Percentiles rank a stretch among this genome's conserved stretches.
phyloP scores from a whole-genome alignment of 2,888 invertebrate species.

The Sinohyriopsis cumingii region DNA sequence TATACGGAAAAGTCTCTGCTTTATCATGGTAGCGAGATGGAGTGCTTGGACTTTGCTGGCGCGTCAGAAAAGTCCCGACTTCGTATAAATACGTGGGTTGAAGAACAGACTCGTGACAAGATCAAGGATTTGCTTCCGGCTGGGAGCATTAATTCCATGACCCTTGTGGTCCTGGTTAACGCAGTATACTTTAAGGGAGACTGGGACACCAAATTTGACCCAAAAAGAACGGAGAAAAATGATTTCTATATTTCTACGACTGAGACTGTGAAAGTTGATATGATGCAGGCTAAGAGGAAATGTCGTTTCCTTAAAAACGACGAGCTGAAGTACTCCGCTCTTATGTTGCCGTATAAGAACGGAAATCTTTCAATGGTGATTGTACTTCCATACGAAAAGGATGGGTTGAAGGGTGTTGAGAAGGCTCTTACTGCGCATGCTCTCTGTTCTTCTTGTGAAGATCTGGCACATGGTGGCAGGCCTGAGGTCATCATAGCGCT shows the following conservation, averaged over 20 bases:
- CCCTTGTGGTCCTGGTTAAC: conserved; percentile 72
- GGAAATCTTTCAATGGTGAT: conserved; percentile 23
- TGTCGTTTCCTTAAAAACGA: conserved; percentile 74
- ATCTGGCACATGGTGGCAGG: conserved; percentile 5
- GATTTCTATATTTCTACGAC: conserved; percentile 75
- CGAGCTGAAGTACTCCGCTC: conserved; percentile 81
- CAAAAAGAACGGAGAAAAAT: conserved; percentile 69
- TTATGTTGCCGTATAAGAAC: conserved; percentile 81
- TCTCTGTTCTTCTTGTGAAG: conserved; percentile 2
- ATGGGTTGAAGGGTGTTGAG: conserved; percentile 32
- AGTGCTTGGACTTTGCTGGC: conserved; percentile 64
- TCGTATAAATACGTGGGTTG: conserved; percentile 87
- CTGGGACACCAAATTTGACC: conserved; percentile 76
- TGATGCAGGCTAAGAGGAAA: conserved; percentile 80
- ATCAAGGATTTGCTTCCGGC: conserved; percentile 83
- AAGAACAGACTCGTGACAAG: conserved; percentile 84
- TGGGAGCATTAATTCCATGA: conserved; percentile 57
- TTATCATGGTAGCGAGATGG: conserved; percentile 41
- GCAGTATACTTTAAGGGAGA: conserved; percentile 74
- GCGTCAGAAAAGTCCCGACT: conserved; percentile 66
- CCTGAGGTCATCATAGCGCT: conserved; percentile 30
- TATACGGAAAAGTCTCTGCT: conserved; percentile 19
- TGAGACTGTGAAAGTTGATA: conserved; percentile 74
- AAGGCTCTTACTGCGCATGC: conserved; percentile 6
- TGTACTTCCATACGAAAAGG: conserved; percentile 28